Evolutionary conservation across 2,888 invertebrate genomes (phyloP), one percentile per base, ranked within the genome.

Genomic region (Heliconius cydno): DNA sequence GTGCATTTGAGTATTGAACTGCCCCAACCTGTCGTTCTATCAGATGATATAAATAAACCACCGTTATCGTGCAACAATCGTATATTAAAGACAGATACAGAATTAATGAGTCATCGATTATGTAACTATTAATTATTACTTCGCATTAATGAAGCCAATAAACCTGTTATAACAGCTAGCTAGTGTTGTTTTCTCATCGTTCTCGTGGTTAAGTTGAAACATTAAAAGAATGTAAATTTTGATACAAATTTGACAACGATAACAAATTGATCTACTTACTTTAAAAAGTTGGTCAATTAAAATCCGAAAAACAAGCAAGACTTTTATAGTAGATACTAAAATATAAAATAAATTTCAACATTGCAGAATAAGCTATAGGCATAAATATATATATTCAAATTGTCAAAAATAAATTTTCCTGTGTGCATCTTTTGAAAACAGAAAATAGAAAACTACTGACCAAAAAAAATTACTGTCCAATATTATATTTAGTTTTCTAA

Each of bases 61-160:
- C 22, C 67, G 68, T 46, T 65, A 65, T 63, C 34, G 41, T 1
- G 19, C 41, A 22, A 68, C 52, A 68, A 74, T 73, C 52, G 30
- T 28, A 38, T 41, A 34, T 22, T 4, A 77, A 65, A 63, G n/a
- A 28, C 68, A 41, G 41, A 46, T 28, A 15, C 68, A 60, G 46
- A 77, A 46, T 71, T 57, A 80, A 78, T 76, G 15, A 72, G 68
- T 71, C 34, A 65, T 66, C 46, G 74, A 77, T 79, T 82, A 65
- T 63, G 76, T 76, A 80, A 80, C 46, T n/a, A 28, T n/a, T 74
- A 78, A 78, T 65, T 73, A 46, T 77, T 46, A 63, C 30, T 38
- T 68, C 65, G 63, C 72, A 67, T 57, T 78, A 78, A 73, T 65
- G 57, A 65, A 52, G 68, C 52, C 12, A 34, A 34, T 38, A 34